phyloP scores from a whole-genome alignment of 2,113 vertebrate species.

The Oryzias woworae region DNA sequence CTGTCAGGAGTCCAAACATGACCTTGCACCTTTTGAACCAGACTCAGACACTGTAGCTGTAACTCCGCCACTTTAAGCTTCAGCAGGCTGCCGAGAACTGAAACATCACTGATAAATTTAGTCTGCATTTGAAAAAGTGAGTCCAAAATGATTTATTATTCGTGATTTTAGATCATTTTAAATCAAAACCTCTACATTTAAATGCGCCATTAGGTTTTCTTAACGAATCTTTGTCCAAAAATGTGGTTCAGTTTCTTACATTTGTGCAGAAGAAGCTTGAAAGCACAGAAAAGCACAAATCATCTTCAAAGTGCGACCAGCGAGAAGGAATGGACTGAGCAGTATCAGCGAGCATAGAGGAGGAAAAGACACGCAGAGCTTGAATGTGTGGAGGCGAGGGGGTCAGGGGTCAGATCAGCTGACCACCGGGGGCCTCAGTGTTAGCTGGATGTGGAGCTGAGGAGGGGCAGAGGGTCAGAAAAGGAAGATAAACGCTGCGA shows the following conservation, averaged over 20 bases:
- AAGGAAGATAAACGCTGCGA: background rate
- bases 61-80: background rate
- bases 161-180: background rate
- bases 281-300: too few relatives aligned
- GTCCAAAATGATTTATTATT: background rate
- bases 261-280: background rate
- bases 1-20: background rate
- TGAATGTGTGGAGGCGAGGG: slow-evolving; percentile 17
- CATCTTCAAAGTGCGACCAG: too few relatives aligned
- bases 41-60: background rate
- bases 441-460: background rate
- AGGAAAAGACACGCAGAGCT: background rate
- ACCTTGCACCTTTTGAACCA: slow-evolving; percentile 8
- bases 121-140: background rate
- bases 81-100: slow-evolving; percentile 1
- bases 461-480: background rate
- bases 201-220: background rate
- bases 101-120: background rate
- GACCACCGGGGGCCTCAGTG: slow-evolving; percentile 16
- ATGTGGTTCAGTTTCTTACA: background rate
- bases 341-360: background rate
- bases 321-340: background rate
- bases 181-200: background rate
- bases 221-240: background rate
- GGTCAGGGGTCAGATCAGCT: slow-evolving; percentile 31